These are phyloP conservation scores for Barnardius zonarius DNA, from an alignment of 2,113 vertebrate genomes.

Conservation along the genomic window DNA sequence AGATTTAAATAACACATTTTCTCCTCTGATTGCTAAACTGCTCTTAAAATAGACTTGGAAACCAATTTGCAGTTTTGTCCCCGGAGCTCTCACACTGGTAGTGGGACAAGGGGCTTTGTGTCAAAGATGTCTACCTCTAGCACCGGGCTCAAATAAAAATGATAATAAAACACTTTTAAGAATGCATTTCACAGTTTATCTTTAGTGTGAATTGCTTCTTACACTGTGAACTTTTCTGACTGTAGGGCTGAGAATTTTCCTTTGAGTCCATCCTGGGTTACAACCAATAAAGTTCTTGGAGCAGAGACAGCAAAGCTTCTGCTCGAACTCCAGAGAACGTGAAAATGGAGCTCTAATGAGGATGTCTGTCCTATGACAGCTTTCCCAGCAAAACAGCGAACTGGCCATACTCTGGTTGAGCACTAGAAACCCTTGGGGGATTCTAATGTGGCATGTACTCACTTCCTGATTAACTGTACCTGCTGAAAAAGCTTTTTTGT, in stretches of 20 bases:
- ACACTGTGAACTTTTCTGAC: conserved; percentile 37
- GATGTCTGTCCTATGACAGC: conserved; percentile 33
- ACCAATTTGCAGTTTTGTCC: conserved; percentile 44
- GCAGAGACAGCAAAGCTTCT: conserved; percentile 25
- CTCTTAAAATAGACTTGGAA: conserved; percentile 28
- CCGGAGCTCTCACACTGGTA: background rate
- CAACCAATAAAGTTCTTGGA: background rate
- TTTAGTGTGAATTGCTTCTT: conserved; percentile 67
- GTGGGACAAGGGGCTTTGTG: conserved; percentile 6
- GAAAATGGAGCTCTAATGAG: conserved; percentile 55
- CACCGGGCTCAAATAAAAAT: background rate
- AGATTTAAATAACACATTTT: conserved; percentile 23
- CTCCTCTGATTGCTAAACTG: background rate
- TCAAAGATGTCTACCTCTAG: background rate
- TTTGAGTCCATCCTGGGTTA: background rate
- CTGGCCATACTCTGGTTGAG: background rate
- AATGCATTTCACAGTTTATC: conserved; percentile 64
- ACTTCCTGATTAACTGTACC: conserved; percentile 62
- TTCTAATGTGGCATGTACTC: conserved; percentile 43
- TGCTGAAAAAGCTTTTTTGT: conserved; percentile 59
- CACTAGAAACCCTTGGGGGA: background rate
- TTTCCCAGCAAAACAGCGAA: conserved; percentile 42
- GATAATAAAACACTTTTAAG: conserved; percentile 61
- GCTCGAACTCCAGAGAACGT: background rate
- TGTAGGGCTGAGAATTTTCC: conserved; percentile 15